phyloP scores from a whole-genome alignment of 2,113 vertebrate species.

The Bostrychus sinensis region DNA sequence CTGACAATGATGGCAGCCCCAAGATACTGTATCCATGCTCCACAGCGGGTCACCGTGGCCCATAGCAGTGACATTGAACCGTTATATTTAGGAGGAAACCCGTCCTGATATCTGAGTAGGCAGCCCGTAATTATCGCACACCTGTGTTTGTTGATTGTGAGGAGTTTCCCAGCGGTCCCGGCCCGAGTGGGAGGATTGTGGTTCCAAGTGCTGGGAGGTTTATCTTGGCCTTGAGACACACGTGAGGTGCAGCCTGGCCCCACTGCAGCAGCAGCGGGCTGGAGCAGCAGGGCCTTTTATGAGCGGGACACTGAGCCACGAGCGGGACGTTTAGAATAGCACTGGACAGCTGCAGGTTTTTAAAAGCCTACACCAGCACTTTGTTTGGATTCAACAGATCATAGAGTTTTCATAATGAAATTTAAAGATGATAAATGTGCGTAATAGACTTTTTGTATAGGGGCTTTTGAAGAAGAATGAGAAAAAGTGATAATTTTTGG shows the following conservation, averaged over 20 bases:
- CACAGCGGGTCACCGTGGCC: slow-evolving; percentile 40
- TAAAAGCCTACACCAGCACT: slow-evolving; percentile 15
- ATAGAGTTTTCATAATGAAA: too few species aligned
- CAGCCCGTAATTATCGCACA: slow-evolving; percentile 79
- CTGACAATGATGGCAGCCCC: slow-evolving; percentile 58
- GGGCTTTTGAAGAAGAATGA: too few species aligned
- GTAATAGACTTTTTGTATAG: too few species aligned
- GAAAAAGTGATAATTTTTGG: too few species aligned
- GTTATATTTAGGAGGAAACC: slow-evolving; percentile 63
- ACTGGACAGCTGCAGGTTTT: slow-evolving; percentile 33
- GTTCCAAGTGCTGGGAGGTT: slow-evolving; percentile 70
- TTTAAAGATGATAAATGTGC: too few species aligned
- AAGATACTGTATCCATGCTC: slow-evolving; percentile 43
- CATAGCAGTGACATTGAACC: slow-evolving; percentile 63
- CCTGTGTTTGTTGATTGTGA: slow-evolving; percentile 81
- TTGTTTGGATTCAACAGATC: too few species aligned
- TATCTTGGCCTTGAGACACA: slow-evolving; percentile 81
- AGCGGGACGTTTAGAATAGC: slow-evolving; percentile 37
- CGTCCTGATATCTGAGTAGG: slow-evolving; percentile 71
- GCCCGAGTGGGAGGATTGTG: slow-evolving; percentile 73
- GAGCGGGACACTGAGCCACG: slow-evolving; percentile 29
- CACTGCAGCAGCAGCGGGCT: slow-evolving; percentile 52
- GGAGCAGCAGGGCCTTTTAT: slow-evolving; percentile 47
- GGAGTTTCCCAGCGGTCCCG: slow-evolving; percentile 75
- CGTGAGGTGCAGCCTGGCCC: slow-evolving; percentile 61